A percentile compares a stretch with the other conserved stretches of the same genome.
Evolutionary conservation across 2,888 invertebrate genomes (phyloP).

Genomic region (Tachina fera): DNA sequence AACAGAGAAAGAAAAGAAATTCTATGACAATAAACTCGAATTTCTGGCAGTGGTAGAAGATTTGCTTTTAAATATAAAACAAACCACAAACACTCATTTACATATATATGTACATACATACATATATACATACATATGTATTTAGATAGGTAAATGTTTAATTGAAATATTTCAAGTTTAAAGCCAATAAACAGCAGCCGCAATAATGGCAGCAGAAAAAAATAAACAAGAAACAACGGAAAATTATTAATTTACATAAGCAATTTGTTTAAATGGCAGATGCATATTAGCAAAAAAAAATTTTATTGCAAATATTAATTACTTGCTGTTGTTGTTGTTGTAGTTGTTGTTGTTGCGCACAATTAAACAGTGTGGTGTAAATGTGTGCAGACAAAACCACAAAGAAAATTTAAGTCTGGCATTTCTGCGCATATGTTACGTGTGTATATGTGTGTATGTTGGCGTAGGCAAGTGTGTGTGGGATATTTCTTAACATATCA

Average conservation of each 20-base stretch:
- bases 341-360: background rate
- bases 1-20: conserved; percentile 52
- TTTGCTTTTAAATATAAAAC: background rate
- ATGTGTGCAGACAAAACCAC: background rate
- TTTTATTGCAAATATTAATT: conserved; percentile 8
- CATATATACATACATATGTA: background rate
- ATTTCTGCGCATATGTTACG: too few relatives aligned
- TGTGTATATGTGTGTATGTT: background rate
- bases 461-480: background rate
- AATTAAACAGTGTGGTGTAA: conserved; percentile 25
- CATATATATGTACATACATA: background rate
- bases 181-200: conserved; percentile 17
- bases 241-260: conserved; percentile 42
- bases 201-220: conserved; percentile 4
- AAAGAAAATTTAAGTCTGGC: background rate
- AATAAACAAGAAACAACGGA: conserved; percentile 31
- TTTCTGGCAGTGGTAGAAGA: conserved; percentile 36
- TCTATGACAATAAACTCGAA: conserved; percentile 60
- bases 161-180: conserved; percentile 56
- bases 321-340: background rate
- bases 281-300: background rate
- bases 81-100: conserved; percentile 6
- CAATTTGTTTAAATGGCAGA: conserved; percentile 18
- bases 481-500: background rate
- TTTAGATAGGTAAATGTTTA: background rate